Base-by-base conservation (phyloP, 2,113 vertebrate species). In the Phodopus roborovskii region DNA sequence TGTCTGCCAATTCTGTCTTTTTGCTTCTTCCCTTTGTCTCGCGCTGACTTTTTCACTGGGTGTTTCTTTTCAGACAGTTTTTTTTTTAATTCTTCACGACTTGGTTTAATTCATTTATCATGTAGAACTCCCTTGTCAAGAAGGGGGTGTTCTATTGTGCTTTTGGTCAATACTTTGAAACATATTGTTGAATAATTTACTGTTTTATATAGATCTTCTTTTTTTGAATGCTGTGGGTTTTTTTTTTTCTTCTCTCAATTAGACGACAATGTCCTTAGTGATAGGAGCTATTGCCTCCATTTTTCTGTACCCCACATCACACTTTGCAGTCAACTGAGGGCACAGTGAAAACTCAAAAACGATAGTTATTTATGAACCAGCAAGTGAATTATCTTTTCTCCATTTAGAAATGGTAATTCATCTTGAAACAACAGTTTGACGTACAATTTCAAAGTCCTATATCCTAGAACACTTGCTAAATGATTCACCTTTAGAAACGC, bases 91-190 rank as follows among this genome's bases (percentile, higher is more conserved):
- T 24, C 96, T 74, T 84, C 30, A 79, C 56, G 3, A 48, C 53
- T 62, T 77, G n/a, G 28, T 85, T 87, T 68, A 70, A 70, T 74
- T 58, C 50, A 88, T 86, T 95, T 17, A 33, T 92, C 58, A 68
- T 53, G 73, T 81, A 88, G 90, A 83, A 0, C 4, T 64, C 75
- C 28, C 36, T 64, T 81, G 28, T 77, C 66, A 95, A 58, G 50
- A 90, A 33, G 60, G 22, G 24, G 5, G 1, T 64, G 26, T 39
- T 74, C 36, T 86, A 17, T 26, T 89, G 48, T 81, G 8, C 5
- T 88, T 88, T 94, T 62, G 39, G 24, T 88, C 81, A 90, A 84
- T 90, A 60, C 15, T 19, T 24, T 64, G 26, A 88, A 39, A 92
- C 26, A 2, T 66, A 79, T 28, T 66, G 17, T 30, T 90, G 13